These are phyloP conservation scores for Philaenus spumarius DNA, from an alignment of 1,140 invertebrate species.

Conservation along the genomic window DNA sequence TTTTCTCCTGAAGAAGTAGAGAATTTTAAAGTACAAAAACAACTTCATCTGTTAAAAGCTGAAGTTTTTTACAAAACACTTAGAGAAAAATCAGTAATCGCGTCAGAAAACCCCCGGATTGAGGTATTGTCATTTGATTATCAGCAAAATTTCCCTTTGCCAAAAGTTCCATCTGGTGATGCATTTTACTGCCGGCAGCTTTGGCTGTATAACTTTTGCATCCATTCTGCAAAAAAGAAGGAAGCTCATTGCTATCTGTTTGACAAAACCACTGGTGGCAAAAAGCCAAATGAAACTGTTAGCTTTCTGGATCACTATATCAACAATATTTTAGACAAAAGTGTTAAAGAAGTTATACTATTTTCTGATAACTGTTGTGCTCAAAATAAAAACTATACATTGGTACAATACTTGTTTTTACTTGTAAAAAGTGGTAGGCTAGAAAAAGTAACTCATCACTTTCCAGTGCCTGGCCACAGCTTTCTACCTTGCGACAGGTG, in stretches of 20 bases:
- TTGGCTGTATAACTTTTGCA: slow-evolving; percentile 1
- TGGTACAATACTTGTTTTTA: not conserved
- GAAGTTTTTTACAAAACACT: not conserved
- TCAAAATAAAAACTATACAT: slow-evolving; percentile 1
- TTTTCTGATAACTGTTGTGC: slow-evolving; percentile 4
- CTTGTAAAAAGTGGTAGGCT: not conserved
- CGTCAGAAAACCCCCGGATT: not conserved
- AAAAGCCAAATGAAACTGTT: not conserved
- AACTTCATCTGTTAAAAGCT: not conserved
- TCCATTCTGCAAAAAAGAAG: not conserved
- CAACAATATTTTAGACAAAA: not conserved
- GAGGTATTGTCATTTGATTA: slow-evolving; percentile 1
- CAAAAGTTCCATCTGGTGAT: slow-evolving; percentile 2
- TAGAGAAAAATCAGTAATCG: not conserved
- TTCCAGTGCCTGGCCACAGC: not conserved
- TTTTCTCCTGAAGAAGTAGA: no score
- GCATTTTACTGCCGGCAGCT: slow-evolving; percentile 1
- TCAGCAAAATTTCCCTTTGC: no score
- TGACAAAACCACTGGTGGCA: not conserved
- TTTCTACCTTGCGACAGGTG: not conserved
- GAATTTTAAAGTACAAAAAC: not conserved
- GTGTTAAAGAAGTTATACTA: not conserved
- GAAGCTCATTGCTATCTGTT: not conserved
- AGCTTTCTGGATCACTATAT: slow-evolving; percentile 1
- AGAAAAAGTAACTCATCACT: not conserved